Evolutionary conservation across 2,888 invertebrate species (phyloP).

Genomic region (Tetheella fluctuosa): DNA sequence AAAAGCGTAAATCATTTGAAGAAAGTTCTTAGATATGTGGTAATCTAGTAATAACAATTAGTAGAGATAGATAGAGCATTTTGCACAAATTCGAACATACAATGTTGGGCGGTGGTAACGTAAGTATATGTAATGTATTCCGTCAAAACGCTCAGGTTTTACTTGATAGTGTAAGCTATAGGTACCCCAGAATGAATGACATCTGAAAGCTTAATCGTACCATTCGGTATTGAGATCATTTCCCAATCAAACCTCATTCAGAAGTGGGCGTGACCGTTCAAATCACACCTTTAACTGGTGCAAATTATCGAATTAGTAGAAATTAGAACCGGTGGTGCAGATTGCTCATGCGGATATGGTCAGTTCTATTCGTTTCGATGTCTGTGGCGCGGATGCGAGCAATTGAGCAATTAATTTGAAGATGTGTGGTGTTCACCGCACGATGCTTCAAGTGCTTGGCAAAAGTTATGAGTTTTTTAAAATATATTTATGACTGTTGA

Average conservation of each 20-base stretch:
- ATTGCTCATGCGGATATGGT: conserved; percentile 44
- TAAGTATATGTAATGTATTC: no score
- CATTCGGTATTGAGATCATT: no score
- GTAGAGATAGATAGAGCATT: no score
- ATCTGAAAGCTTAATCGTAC: no score
- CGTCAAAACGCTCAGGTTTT: no score
- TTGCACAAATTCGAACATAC: no score
- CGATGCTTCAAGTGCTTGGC: conserved; percentile 30
- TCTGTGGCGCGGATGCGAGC: conserved; percentile 70
- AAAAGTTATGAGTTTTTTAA: conserved; percentile 13
- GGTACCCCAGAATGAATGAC: no score
- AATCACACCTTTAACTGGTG: conserved; percentile 39
- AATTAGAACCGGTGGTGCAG: conserved; percentile 26
- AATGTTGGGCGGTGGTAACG: no score
- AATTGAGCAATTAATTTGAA: conserved; percentile 75
- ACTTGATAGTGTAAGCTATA: no score
- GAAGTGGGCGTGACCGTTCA: conserved; percentile 36
- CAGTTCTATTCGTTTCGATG: conserved; percentile 49
- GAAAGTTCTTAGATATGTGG: no score
- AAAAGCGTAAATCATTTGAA: no score
- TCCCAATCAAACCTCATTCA: conserved; percentile 6
- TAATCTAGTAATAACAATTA: no score
- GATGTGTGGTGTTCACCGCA: conserved; percentile 38
- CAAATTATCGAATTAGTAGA: conserved; percentile 43
- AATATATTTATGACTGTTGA: neutral